phyloP scores from a whole-genome alignment of 2,113 vertebrate species.

The Raphicerus campestris region DNA sequence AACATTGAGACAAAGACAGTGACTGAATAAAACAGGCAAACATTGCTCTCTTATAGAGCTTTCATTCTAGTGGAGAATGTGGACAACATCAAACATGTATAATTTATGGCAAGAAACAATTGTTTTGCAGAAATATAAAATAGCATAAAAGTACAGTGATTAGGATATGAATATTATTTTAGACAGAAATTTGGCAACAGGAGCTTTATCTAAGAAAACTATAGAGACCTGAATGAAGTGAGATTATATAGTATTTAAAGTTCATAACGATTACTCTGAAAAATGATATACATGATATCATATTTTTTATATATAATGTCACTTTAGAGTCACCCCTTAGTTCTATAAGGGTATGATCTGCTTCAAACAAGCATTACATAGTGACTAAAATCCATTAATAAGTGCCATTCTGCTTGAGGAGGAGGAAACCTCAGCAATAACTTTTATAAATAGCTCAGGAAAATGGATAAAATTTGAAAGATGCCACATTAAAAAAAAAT shows the following conservation, averaged over 20 bases:
- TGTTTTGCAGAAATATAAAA: background rate
- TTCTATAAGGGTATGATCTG: background rate
- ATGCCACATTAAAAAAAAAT: background rate
- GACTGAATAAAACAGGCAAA: background rate
- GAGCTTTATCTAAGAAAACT: background rate
- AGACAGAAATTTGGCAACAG: background rate
- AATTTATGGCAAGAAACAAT: background rate
- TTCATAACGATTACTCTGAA: background rate
- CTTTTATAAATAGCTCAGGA: slow-evolving; percentile 16
- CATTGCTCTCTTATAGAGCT: background rate
- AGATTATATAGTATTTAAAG: background rate
- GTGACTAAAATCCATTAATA: background rate
- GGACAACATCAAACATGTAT: background rate
- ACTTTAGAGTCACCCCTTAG: background rate
- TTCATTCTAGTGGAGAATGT: background rate
- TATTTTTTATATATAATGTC: background rate
- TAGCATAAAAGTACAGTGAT: background rate
- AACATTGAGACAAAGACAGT: background rate
- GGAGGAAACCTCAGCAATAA: background rate
- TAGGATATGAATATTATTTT: background rate
- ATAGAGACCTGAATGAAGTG: background rate
- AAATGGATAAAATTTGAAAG: slow-evolving; percentile 30
- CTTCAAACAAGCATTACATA: background rate
- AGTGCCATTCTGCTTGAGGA: background rate
- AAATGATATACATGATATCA: background rate